A percentile compares a stretch with the other conserved stretches of the same genome.
phyloP scores from a whole-genome alignment of 2,113 vertebrate species.

The Macrotus californicus region DNA sequence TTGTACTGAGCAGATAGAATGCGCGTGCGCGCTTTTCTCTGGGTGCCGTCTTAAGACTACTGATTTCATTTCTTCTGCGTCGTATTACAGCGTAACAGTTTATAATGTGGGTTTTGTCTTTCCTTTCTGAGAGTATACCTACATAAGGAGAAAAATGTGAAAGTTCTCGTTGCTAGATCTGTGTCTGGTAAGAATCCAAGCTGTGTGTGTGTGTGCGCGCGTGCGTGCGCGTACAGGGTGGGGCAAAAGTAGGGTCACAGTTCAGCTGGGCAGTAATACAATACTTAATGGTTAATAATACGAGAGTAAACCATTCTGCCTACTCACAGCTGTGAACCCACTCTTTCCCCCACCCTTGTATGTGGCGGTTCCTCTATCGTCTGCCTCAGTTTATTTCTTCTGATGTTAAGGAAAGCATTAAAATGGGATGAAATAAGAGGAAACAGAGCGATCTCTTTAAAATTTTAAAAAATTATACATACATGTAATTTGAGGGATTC shows the following conservation, averaged over 20 bases:
- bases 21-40: background rate
- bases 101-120: slow-evolving; percentile 2
- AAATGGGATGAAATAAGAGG: background rate
- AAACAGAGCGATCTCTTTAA: background rate
- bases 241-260: background rate
- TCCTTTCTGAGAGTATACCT: background rate
- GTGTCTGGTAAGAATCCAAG: background rate
- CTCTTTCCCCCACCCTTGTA: background rate
- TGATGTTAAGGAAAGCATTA: background rate
- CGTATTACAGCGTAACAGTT: background rate
- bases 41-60: background rate
- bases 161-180: background rate
- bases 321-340: background rate
- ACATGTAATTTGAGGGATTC: background rate
- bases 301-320: too few species aligned
- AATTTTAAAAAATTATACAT: background rate
- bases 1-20: background rate
- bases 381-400: background rate
- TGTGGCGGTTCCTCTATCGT: background rate
- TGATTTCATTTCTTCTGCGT: background rate
- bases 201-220: background rate
- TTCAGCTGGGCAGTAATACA: too few species aligned
- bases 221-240: background rate
- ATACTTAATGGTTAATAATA: too few species aligned
- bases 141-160: background rate